Evolutionary conservation across 23 tunicate species (phyloP).

Genomic region (Styela plicata): DNA sequence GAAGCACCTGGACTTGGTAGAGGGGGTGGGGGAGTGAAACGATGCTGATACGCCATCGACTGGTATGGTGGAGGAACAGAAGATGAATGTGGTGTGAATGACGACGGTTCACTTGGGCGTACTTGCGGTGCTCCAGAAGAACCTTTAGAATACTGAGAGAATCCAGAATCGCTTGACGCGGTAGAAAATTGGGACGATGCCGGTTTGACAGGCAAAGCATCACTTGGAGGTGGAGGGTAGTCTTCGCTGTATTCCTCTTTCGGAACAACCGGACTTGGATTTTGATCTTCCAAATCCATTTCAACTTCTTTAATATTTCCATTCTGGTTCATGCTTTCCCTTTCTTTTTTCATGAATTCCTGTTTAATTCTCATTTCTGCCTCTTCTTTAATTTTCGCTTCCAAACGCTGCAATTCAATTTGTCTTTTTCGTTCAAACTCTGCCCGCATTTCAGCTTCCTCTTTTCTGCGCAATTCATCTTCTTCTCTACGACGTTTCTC

Average conservation of each 20-base stretch:
- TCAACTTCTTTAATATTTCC: slow-evolving; percentile 46
- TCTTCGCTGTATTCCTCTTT: slow-evolving; percentile 11
- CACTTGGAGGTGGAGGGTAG: slow-evolving; percentile 26
- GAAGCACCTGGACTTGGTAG: neutral
- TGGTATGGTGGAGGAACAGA: neutral
- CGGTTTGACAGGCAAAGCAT: slow-evolving; percentile 7
- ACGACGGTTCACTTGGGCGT: neutral
- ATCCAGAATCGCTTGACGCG: neutral
- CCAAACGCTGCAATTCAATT: slow-evolving; percentile 23
- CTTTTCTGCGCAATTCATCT: neutral
- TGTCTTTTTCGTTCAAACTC: slow-evolving; percentile 16
- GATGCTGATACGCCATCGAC: neutral
- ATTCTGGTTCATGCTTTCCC: slow-evolving; percentile 14
- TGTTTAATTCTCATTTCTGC: slow-evolving; percentile 18
- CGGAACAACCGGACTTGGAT: slow-evolving; percentile 9
- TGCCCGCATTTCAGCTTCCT: slow-evolving; percentile 5
- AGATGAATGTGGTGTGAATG: neutral
- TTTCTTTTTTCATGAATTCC: slow-evolving; percentile 12
- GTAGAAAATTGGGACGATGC: slow-evolving; percentile 1
- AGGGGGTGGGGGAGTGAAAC: slow-evolving; percentile 11
- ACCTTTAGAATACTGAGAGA: neutral
- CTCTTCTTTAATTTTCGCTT: slow-evolving; percentile 22
- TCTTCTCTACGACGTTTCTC: slow-evolving; percentile 25
- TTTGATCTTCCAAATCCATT: slow-evolving; percentile 69
- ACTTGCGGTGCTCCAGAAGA: neutral